Base-by-base conservation (phyloP, 1,140 invertebrate genomes). In the Coelopa frigida region DNA sequence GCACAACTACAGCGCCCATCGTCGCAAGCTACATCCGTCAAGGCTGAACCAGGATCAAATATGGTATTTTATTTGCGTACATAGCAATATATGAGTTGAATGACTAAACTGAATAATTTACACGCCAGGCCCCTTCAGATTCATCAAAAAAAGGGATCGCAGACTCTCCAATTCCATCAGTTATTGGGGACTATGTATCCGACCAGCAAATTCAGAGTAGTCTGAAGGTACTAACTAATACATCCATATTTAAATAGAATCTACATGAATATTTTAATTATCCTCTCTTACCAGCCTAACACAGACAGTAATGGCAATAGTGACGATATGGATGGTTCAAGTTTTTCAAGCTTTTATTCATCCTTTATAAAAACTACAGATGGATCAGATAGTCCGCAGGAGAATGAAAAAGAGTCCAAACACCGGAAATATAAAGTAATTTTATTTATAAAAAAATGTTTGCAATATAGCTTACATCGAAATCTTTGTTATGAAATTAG, bases 11-110 rank as follows among this genome's bases (percentile, higher is more conserved):
- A 76, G 44, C 58, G 70, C 12, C 70, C 78, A 10, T 69, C 73
- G 0, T 79, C 76, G 20, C 77, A 75, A 57, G 75, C 75, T 3
- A 80, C 78, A 0, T 80, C 78, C 14, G 70, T 80, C 1, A 81
- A 81, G 56, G 79, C 74, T 0, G 80, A 82, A 53, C 76, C 77
- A 4, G 77, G 79, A 1, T 80, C 77, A 22, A 75, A 73, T 55
- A 51, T 50, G 42, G 46, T 57, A 52, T n/a, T n/a, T n/a, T n/a
- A n/a, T n/a, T n/a, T n/a, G n/a, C n/a, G n/a, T n/a, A n/a, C n/a
- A n/a, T n/a, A n/a, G n/a, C n/a, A n/a, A n/a, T n/a, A n/a, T n/a
- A n/a, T n/a, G n/a, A n/a, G n/a, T n/a, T n/a, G n/a, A n/a, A n/a
- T n/a, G n/a, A n/a, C n/a, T n/a, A n/a, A n/a, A n/a, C n/a, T 31